Evolutionary conservation across 2,888 invertebrate species (phyloP).

Genomic region (Notocelia uddmanniana): DNA sequence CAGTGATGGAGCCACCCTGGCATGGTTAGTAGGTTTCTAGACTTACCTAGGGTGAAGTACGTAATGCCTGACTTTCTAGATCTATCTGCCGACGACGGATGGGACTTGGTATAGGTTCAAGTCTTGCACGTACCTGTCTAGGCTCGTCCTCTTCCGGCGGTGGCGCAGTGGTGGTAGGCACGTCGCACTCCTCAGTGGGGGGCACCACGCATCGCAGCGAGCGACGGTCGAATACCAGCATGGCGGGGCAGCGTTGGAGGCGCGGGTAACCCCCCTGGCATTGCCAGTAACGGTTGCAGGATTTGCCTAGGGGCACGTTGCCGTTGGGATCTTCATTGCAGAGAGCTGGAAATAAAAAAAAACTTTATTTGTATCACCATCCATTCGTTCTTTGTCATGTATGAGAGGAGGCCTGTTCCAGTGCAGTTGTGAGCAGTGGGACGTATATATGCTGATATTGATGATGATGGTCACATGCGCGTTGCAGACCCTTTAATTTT

Average conservation of each 20-base stretch:
- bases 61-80: too few species aligned
- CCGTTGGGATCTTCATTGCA: conserved; percentile 97
- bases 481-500: too few species aligned
- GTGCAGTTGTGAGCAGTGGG: too few species aligned
- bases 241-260: conserved; percentile 95
- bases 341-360: conserved; percentile 87
- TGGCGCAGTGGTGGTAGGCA: conserved; percentile 91
- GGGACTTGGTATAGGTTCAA: too few species aligned
- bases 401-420: too few species aligned
- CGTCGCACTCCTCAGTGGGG: conserved; percentile 95
- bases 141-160: conserved; percentile 84
- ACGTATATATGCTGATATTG: too few species aligned
- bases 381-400: too few species aligned
- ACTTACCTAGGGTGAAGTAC: conserved; percentile 95
- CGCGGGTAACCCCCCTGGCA: conserved; percentile 97
- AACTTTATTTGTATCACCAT: not conserved
- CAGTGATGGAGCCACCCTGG: conserved; percentile 96
- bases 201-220: conserved; percentile 95
- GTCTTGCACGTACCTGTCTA: too few species aligned
- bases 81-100: too few species aligned
- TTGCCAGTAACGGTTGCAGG: conserved; percentile 97
- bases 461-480: too few species aligned
- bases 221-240: conserved; percentile 94
- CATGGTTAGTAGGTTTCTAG: conserved; percentile 98
- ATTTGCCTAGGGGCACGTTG: conserved; percentile 95